Base-by-base conservation (phyloP, 2,113 vertebrate species). In the Peromyscus maniculatus region DNA sequence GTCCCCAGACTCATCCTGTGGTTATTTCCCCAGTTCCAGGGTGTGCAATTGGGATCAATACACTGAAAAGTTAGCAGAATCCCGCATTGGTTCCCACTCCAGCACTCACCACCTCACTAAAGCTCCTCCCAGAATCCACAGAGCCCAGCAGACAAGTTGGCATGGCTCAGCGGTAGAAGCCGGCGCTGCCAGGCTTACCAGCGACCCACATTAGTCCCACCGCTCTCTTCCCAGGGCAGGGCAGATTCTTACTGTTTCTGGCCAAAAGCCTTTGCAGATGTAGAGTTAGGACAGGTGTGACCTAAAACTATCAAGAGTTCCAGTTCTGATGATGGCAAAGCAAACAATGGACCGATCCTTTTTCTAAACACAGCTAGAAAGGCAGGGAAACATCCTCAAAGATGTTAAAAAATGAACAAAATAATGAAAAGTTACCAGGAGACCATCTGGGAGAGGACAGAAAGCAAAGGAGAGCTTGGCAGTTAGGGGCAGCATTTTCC, bases 231-330 rank as follows among this genome's bases (percentile, higher is more conserved):
- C 75, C 90, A 86, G 64, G 33, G 39, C 43, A 94, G 8, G 59
- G 74, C 43, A 91, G 17, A 46, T 39, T 57, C 36, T 49, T 52
- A 71, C 0, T 78, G 57, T 36, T 91, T 91, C 62, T 46, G 26
- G 12, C 31, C 91, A 89, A 94, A 91, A 22, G 26, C 46, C 92
- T 95, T 79, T 93, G 57, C 66, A 88, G 39, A 91, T 39, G 79
- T 79, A 88, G 49, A 92, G 19, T 43, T 26, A 89, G 71, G 66
- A 69, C 13, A 71, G 7, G 1, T 2, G 19, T 24, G 62, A 19
- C n/a, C 91, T 95, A 80, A 31, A 91, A 64, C 94, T n/a, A 86
- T 71, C 17, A 94, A 28, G 59, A 78, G 52, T 80, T 97, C 78
- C 31, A 46, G 22, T 67, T 93, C 59, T 87, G 26, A 36, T 78